Base-by-base conservation (phyloP, 2,888 invertebrate genomes). In the Suillia variegata region DNA sequence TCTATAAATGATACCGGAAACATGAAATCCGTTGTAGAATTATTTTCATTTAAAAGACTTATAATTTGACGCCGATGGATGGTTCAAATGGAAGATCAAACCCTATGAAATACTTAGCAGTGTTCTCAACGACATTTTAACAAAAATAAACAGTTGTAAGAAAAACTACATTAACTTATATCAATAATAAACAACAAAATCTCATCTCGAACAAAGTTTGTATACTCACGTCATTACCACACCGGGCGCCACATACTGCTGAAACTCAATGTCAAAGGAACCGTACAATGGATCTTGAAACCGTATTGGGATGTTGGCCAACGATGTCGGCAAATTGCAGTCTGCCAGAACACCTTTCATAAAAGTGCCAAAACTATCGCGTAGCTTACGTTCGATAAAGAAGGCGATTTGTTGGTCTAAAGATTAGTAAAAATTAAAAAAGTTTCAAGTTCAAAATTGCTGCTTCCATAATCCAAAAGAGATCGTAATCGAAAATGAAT, bases 331-430 rank as follows among this genome's bases (percentile, higher is more conserved):
- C 38, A 87, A 83, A 2, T 87, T 85, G 71, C 93, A 92, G 1
- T 88, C 88, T 1, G 69, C 74, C 74, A 93, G 85, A 0, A 91
- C 79, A 2, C 86, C 79, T 62, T 84, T 82, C 55, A 90, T 86
- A 71, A 93, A 91, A 2, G 84, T 82, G 62, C 88, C 83, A 72
- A 91, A 94, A 4, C 87, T 85, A 38, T 88, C 86, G 62, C 87
- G 84, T 5, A 96, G 76, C 65, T 87, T 87, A 54, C 85, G 84
- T 78, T 93, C 89, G 50, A 95, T 77, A 66, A 88, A 89, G 66
- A 89, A 84, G 0, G 91, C 89, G 64, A 94, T 90, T 82, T 95
- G 94, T 69, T 92, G 89, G 85, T 94, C 95, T 95, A 82, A 42
- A 82, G 77, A 66, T 24, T 66, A 58, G 17, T 13, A 17, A 6